Percentiles rank a stretch among this genome's conserved stretches.
Conservation (phyloP, 2,797 vertebrate species). For the Trachurus trachurus region DNA sequence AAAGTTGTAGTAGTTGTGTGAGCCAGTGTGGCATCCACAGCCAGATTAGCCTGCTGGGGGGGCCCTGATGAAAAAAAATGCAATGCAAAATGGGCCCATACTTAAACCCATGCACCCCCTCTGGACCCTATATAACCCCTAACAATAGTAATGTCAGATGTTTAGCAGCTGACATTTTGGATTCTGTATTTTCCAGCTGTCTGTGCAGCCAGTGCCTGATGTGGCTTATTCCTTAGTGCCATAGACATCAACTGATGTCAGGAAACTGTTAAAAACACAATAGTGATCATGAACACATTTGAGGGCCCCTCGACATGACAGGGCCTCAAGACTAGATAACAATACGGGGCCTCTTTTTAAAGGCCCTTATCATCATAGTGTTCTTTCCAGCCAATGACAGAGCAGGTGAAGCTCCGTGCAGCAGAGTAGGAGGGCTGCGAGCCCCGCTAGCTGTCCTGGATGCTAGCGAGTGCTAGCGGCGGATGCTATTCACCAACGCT, state of each 20-base stretch:
- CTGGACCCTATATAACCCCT: not conserved
- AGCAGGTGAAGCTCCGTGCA: too few relatives aligned
- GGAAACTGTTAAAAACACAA: not conserved
- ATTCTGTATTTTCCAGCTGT: not conserved
- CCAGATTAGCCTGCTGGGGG: not conserved
- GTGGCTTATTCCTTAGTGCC: not conserved
- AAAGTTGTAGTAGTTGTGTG: slow-evolving; percentile 1
- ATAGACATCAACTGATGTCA: not conserved
- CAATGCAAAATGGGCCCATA: not conserved
- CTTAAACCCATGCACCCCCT: not conserved
- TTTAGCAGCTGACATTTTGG: not conserved
- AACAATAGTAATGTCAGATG: not conserved
- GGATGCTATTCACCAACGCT: too few relatives aligned
- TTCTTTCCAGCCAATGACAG: too few relatives aligned
- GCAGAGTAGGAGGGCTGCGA: too few relatives aligned
- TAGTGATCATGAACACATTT: not conserved
- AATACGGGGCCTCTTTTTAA: too few relatives aligned
- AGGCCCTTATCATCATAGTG: not conserved
- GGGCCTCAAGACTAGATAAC: too few relatives aligned
- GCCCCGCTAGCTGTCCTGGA: too few relatives aligned
- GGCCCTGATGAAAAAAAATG: not conserved
- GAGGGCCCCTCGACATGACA: not conserved
- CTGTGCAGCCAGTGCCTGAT: too few relatives aligned
- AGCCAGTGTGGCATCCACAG: not conserved
- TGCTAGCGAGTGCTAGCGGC: too few relatives aligned